Conservation (phyloP, 2,797 vertebrate genomes). For the Meriones psammophilus region DNA sequence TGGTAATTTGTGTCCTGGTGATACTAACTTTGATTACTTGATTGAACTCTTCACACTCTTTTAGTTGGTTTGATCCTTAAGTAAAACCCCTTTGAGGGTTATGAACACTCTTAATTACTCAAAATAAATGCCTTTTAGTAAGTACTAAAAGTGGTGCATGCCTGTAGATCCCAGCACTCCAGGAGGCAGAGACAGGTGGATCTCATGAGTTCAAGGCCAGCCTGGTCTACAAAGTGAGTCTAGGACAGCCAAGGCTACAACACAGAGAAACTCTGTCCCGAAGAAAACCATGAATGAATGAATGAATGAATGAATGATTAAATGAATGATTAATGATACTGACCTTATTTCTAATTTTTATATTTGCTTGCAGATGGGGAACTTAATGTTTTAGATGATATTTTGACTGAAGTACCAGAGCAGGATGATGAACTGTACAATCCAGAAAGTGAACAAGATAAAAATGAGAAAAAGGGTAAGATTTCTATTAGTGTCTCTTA, state of each 20-base stretch:
- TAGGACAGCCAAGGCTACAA: no score
- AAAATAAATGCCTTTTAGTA: background rate
- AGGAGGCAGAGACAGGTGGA: no score
- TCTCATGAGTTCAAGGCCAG: no score
- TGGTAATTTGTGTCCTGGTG: conserved; percentile 34
- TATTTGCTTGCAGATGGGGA: conserved; percentile 93
- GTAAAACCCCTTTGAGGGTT: conserved; percentile 14
- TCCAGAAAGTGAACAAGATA: conserved; percentile 95
- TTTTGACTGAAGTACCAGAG: conserved; percentile 98
- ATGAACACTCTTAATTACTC: conserved; percentile 1
- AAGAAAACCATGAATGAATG: background rate
- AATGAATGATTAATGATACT: conserved; percentile 29
- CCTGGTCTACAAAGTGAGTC: no score
- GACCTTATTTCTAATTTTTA: conserved; percentile 40
- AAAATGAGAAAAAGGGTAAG: conserved; percentile 96
- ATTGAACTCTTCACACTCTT: background rate
- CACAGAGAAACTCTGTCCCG: no score
- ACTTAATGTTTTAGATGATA: conserved; percentile 97
- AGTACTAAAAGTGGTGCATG: background rate
- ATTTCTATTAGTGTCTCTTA: conserved; percentile 35
- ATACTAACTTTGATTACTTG: conserved; percentile 37
- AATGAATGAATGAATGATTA: background rate
- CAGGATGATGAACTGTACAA: conserved; percentile 99
- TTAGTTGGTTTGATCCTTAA: conserved; percentile 8
- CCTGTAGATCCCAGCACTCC: no score